These are phyloP conservation scores for Chironomus riparius DNA, from an alignment of 2,888 invertebrate species.

Conservation along the genomic window DNA sequence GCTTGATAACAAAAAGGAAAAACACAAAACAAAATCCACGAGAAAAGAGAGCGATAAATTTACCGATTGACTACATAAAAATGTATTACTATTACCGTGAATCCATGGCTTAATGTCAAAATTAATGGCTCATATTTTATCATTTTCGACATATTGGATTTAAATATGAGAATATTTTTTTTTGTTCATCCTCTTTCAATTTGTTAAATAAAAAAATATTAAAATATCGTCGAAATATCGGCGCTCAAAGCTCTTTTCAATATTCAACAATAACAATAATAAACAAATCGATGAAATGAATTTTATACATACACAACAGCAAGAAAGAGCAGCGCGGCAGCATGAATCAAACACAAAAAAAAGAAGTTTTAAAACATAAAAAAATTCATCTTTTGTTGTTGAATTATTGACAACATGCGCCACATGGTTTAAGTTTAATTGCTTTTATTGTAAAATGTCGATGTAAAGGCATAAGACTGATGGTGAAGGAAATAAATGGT, in stretches of 20 bases:
- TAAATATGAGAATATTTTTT: background rate
- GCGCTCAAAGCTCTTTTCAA: background rate
- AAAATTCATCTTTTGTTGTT: background rate
- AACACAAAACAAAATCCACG: background rate
- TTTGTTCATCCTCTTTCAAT: slow-evolving; percentile 1
- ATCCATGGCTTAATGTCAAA: slow-evolving; percentile 22
- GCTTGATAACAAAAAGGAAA: too few relatives aligned
- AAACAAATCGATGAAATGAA: background rate
- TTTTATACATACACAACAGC: background rate
- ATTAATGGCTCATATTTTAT: slow-evolving; percentile 25
- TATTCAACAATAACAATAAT: background rate
- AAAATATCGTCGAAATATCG: background rate
- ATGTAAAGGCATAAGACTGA: too few relatives aligned
- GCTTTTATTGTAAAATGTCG: background rate
- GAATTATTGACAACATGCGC: background rate
- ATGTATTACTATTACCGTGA: slow-evolving; percentile 11
- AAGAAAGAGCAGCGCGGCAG: too few relatives aligned
- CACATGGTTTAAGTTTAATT: background rate
- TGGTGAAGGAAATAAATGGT: too few relatives aligned
- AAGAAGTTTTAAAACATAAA: too few relatives aligned
- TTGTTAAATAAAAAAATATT: background rate
- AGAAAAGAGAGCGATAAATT: background rate
- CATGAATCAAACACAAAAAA: too few relatives aligned
- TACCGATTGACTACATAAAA: background rate
- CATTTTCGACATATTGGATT: slow-evolving; percentile 25